Evolutionary conservation across 2,797 vertebrate genomes (phyloP).

Genomic region (Sciurus vulgaris): DNA sequence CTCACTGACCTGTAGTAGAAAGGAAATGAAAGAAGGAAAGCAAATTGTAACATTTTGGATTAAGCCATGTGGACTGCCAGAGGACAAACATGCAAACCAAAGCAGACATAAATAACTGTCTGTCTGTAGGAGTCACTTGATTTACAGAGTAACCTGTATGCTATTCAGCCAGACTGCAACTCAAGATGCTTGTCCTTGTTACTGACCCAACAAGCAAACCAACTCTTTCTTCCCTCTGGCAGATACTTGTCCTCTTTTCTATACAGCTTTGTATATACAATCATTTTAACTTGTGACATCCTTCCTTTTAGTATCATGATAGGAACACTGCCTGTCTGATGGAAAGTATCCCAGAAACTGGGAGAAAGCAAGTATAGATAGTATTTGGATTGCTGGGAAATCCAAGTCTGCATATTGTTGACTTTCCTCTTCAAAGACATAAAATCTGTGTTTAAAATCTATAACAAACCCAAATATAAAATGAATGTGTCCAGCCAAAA

Average conservation of each 20-base stretch:
- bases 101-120: conserved; percentile 62
- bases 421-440: conserved; percentile 61
- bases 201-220: conserved; percentile 38
- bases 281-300: conserved; percentile 45
- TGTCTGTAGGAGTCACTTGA: conserved; percentile 28
- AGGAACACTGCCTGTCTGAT: neutral
- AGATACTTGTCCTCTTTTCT: conserved; percentile 26
- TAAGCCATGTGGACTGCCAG: conserved; percentile 44
- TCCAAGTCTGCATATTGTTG: conserved; percentile 8
- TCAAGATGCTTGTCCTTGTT: conserved; percentile 60
- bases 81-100: conserved; percentile 50
- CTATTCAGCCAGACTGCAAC: neutral
- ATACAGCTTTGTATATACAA: neutral
- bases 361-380: conserved; percentile 3
- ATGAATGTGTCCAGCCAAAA: conserved; percentile 47
- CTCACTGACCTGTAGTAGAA: conserved; percentile 19
- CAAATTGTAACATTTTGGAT: conserved; percentile 61
- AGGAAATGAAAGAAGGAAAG: conserved; percentile 57
- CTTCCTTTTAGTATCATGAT: conserved; percentile 45
- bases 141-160: conserved; percentile 53
- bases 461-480: conserved; percentile 65
- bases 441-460: conserved; percentile 58
- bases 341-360: conserved; percentile 21
- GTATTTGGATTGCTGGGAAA: conserved; percentile 42
- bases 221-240: conserved; percentile 49